Base-by-base conservation (phyloP, 2,888 invertebrate species). In the Plagiodera versicolora region DNA sequence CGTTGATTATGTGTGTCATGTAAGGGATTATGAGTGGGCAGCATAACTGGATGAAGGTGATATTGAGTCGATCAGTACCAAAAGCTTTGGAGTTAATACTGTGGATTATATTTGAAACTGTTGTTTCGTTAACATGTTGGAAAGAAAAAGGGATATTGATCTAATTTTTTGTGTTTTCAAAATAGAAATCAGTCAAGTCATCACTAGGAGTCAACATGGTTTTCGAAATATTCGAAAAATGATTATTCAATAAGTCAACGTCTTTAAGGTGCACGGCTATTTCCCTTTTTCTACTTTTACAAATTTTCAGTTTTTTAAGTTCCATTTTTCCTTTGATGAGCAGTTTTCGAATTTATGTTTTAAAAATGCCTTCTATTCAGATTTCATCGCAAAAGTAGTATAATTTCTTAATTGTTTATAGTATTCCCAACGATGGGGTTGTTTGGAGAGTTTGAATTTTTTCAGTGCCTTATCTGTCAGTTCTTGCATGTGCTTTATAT, bases 1-100 rank as follows among this genome's bases (percentile, higher is more conserved):
- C 30, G n/a, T 50, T 50, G 2, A 24, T 50, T 30, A 50, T 50
- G 28, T 50, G 28, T 20, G 28, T 32, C n/a, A 49, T 48, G 11
- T 49, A 19, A 19, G 49, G 49, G 20, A 49, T 4, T 6, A 28
- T 28, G 20, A 49, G 6, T 49, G 49, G 49, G 19, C 19, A 49
- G 50, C 50, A 50, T 30, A 50, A 32, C 24, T 30, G 19, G 35
- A 52, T 52, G 19, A 52, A 32, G 16, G 35, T 35, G 14, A 35
- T n/a, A 17, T 52, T 32, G 10, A 50, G 8, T 50, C 17, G 24
- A 14, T 50, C 28, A 16, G 28, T n/a, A 1, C 50, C 50, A 24
- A 32, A 52, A 35, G 52, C 52, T 35, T 32, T 35, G 32, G 52
- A 18, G n/a, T 35, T 32, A 52, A 52, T 52, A 52, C 35, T 53